Percentiles rank a stretch among this genome's conserved stretches.
Conservation (phyloP, 2,113 vertebrate species). For the Corythornis vintsioides region DNA sequence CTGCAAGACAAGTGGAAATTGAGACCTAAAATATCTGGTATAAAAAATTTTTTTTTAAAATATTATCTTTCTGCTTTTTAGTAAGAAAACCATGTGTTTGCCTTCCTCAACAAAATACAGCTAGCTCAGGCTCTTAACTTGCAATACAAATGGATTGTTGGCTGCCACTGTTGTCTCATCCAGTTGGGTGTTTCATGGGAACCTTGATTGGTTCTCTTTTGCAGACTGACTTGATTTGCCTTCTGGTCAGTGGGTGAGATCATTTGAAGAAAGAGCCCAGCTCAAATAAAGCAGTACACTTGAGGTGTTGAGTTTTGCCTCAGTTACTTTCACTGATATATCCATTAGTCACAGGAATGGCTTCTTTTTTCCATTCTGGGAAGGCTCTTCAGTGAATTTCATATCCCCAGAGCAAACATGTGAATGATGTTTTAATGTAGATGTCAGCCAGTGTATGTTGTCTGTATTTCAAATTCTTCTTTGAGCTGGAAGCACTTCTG, state of each 20-base stretch:
- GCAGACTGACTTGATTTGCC: background rate
- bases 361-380: background rate
- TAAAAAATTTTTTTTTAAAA: no score
- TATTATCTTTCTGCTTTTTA: background rate
- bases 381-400: background rate
- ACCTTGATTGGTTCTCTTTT: background rate
- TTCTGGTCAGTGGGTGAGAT: background rate
- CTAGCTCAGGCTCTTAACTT: background rate
- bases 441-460: background rate
- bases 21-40: background rate
- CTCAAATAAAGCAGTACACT: background rate
- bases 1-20: background rate
- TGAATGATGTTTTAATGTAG: background rate
- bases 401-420: background rate
- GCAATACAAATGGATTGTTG: background rate
- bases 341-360: background rate
- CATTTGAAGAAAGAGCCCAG: background rate
- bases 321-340: background rate
- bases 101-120: background rate
- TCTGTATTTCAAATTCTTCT: background rate
- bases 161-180: background rate
- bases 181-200: background rate
- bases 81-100: background rate
- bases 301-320: background rate
- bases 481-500: background rate